Conservation (phyloP, 2,888 invertebrate genomes). For the Trachelus troglodyta region DNA sequence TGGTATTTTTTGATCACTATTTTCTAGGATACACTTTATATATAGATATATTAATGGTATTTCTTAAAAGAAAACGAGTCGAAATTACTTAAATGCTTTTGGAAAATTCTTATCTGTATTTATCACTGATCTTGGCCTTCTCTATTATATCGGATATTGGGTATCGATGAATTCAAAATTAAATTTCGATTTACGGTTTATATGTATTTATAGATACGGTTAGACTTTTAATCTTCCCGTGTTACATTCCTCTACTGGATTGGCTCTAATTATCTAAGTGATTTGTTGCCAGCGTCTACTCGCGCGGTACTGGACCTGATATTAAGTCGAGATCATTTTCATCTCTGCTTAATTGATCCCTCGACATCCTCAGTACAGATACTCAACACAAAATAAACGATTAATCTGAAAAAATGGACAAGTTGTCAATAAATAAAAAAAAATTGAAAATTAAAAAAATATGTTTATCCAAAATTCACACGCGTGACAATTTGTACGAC, state of each 20-base stretch:
- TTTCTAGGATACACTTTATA: slow-evolving; percentile 26
- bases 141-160: neutral
- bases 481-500: neutral
- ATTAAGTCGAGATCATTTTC: slow-evolving; percentile 43
- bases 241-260: slow-evolving; percentile 16
- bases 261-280: slow-evolving; percentile 40
- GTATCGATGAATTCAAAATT: slow-evolving; percentile 22
- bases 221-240: slow-evolving; percentile 16
- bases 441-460: neutral
- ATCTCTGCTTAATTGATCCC: slow-evolving; percentile 42
- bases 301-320: slow-evolving; percentile 26
- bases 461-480: neutral
- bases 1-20: slow-evolving; percentile 22
- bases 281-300: slow-evolving; percentile 37
- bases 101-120: neutral
- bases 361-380: slow-evolving; percentile 33
- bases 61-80: neutral
- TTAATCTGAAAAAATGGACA: too few relatives aligned
- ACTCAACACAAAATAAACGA: too few relatives aligned
- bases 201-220: neutral
- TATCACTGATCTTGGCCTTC: neutral
- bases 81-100: neutral
- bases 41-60: neutral
- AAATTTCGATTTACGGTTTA: slow-evolving; percentile 23
- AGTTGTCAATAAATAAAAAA: too few relatives aligned